Base-by-base conservation (phyloP, 2,797 vertebrate genomes). In the Neosilurus mollespiculum region DNA sequence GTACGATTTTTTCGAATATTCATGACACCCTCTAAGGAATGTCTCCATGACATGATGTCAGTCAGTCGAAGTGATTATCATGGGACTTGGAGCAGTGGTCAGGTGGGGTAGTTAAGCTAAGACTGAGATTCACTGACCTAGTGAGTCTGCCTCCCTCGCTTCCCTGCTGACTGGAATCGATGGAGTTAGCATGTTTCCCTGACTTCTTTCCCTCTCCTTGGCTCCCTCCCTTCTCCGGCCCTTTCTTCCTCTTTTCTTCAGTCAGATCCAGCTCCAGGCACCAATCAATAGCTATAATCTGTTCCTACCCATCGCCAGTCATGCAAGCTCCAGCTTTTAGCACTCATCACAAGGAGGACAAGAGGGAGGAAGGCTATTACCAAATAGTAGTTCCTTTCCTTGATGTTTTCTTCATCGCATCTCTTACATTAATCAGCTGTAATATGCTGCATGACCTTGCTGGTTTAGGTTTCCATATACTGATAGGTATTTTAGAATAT, bases 211-310 rank as follows among this genome's bases (percentile, higher is more conserved):
- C 77, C 81, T 90, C 88, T 88, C 85, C 85, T 89, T 93, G 89
- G 71, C 95, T 91, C 87, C 73, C 66, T 79, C 37, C 67, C 81
- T 65, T 22, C 62, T 82, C 80, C 34, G 88, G 82, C 89, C 85
- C 88, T 43, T 59, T 70, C 87, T 78, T 83, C 82, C 86, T 72
- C 87, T 90, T 84, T 88, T 87, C 87, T 87, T 83, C 86, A 86
- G 87, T 87, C 93, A 95, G 95, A 94, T 93, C 93, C 93, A 95
- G 96, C 95, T 95, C 93, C 92, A 91, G 94, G 95, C 95, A 91
- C 92, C 93, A 87, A 96, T 99, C 96, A 91, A 97, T 99, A 95
- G 93, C 95, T 95, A 94, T 99, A 97, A 98, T 98, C 96, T 96
- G 95, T 94, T 93, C 94, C 94, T 95, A 95, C 94, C 95, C 93